A percentile compares a stretch with the other conserved stretches of the same genome.
These are phyloP conservation scores for Vulpes lagopus DNA, from an alignment of 2,113 vertebrate species.

Conservation along the genomic window DNA sequence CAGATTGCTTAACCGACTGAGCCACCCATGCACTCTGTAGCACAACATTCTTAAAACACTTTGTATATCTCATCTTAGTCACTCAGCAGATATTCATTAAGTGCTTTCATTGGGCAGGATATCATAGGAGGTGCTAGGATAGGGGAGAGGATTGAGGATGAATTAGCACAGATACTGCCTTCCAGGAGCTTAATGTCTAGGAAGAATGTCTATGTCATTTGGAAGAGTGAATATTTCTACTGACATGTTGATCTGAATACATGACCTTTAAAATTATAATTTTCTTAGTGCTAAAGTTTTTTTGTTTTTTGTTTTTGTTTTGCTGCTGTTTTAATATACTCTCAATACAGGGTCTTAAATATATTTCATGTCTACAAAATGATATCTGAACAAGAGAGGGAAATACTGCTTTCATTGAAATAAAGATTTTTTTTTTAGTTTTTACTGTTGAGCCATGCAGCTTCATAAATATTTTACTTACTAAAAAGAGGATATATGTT, in stretches of 20 bases:
- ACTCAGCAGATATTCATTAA: background rate
- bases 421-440: slow-evolving; percentile 23
- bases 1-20: background rate
- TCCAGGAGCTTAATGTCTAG: background rate
- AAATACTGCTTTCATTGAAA: background rate
- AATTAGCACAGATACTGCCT: background rate
- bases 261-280: background rate
- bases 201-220: slow-evolving; percentile 3
- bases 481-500: background rate
- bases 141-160: background rate
- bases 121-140: too few species aligned
- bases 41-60: background rate
- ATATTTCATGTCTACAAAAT: slow-evolving; percentile 56
- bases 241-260: background rate
- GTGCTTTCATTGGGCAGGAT: background rate
- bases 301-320: background rate
- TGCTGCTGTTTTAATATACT: background rate
- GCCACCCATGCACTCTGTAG: background rate
- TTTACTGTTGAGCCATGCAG: slow-evolving; percentile 24
- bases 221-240: background rate
- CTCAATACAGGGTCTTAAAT: background rate
- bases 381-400: background rate
- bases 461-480: slow-evolving; percentile 44
- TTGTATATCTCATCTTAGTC: background rate
- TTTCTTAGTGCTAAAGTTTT: background rate